Conservation (phyloP, 2,888 invertebrate genomes). For the Ichneumoninae sp. region DNA sequence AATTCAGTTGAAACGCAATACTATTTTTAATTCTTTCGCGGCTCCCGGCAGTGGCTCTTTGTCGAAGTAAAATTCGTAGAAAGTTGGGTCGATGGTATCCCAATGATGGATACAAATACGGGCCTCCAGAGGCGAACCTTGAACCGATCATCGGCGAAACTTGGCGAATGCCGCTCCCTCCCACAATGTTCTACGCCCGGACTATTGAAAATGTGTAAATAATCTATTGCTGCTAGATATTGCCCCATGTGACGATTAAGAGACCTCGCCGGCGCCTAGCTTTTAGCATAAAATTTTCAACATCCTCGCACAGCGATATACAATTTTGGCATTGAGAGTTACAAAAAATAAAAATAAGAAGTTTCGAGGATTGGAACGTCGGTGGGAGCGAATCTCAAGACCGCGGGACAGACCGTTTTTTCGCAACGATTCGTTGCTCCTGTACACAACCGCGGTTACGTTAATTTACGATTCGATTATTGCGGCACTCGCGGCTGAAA, state of each 20-base stretch:
- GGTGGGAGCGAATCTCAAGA: conserved; percentile 2
- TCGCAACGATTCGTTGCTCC: conserved; percentile 35
- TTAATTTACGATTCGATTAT: conserved; percentile 32
- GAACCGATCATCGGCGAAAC: conserved; percentile 30
- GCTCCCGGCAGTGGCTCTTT: not conserved
- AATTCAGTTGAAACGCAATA: not conserved
- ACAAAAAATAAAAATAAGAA: conserved; percentile 29
- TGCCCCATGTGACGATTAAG: conserved; percentile 42
- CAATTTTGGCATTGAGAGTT: conserved; percentile 54
- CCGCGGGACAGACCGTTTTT: conserved; percentile 30
- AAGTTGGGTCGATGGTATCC: conserved; percentile 41
- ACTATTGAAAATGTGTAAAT: conserved; percentile 53
- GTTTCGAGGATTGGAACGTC: not conserved
- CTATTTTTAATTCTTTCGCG: not conserved
- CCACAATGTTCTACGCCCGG: conserved; percentile 33
- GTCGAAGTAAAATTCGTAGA: conserved; percentile 22
- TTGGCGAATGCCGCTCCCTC: conserved; percentile 52
- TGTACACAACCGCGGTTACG: conserved; percentile 23
- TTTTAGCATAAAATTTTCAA: conserved; percentile 48
- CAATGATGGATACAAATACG: conserved; percentile 33
- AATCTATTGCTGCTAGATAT: conserved; percentile 41
- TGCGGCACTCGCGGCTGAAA: conserved; percentile 34
- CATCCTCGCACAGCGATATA: conserved; percentile 29
- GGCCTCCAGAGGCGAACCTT: conserved; percentile 11
- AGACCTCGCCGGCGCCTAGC: conserved; percentile 47